phyloP scores from a whole-genome alignment of 2,113 vertebrate species.

The Monopterus albus region DNA sequence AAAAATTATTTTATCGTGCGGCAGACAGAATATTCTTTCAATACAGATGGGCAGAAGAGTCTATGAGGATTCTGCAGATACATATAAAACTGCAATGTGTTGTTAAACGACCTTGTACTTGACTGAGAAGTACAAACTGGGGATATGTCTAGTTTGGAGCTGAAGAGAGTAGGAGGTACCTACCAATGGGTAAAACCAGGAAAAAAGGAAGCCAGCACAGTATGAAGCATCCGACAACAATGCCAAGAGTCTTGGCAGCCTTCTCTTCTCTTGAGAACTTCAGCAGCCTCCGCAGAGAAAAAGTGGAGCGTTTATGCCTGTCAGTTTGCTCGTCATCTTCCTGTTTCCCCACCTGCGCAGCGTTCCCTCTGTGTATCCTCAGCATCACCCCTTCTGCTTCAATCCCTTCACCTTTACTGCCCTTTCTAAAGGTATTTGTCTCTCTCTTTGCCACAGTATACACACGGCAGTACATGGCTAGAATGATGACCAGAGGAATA shows the following conservation, averaged over 20 bases:
- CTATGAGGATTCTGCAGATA: not conserved
- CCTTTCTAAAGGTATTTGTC: slow-evolving; percentile 80
- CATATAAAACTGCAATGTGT: not conserved
- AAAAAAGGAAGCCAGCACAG: slow-evolving; percentile 99
- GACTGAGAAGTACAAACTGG: not conserved
- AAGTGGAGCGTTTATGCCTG: slow-evolving; percentile 77
- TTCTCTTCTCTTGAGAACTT: slow-evolving; percentile 95
- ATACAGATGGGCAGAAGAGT: too few species aligned
- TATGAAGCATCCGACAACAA: slow-evolving; percentile 95
- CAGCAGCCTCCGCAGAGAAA: slow-evolving; percentile 84
- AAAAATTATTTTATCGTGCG: too few species aligned
- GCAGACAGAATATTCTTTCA: not conserved
- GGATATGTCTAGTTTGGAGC: not conserved
- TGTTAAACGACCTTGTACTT: not conserved
- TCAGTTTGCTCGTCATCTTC: not conserved
- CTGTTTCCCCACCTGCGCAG: slow-evolving; percentile 32
- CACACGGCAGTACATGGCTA: slow-evolving; percentile 95
- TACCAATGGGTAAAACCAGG: slow-evolving; percentile 94
- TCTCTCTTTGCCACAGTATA: slow-evolving; percentile 91
- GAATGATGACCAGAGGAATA: slow-evolving; percentile 89
- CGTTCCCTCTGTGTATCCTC: slow-evolving; percentile 88
- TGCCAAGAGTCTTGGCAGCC: slow-evolving; percentile 94
- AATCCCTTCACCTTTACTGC: slow-evolving; percentile 83
- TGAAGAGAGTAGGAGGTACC: slow-evolving; percentile 40
- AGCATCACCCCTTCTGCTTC: slow-evolving; percentile 86